These are phyloP conservation scores for Sicus ferrugineus DNA, from an alignment of 2,888 invertebrate genomes.

Conservation along the genomic window DNA sequence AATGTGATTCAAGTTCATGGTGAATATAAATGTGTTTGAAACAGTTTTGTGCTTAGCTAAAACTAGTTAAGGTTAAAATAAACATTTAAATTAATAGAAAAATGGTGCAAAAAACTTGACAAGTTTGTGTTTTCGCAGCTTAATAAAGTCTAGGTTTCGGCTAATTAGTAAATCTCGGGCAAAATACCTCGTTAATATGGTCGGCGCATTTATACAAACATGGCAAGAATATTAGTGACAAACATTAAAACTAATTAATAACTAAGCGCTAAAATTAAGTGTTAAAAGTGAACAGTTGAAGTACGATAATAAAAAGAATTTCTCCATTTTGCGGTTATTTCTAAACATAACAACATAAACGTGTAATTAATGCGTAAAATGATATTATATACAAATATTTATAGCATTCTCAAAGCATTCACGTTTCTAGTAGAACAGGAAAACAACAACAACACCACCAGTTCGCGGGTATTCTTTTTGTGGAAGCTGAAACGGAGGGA, in stretches of 20 bases:
- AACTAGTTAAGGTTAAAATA: no score
- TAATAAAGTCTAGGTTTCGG: neutral
- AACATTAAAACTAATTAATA: slow-evolving; percentile 14
- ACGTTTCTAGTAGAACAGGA: neutral
- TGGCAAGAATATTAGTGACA: slow-evolving; percentile 17
- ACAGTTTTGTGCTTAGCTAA: slow-evolving; percentile 18
- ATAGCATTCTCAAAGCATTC: neutral
- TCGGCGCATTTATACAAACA: neutral
- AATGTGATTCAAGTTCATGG: no score
- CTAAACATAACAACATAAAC: no score
- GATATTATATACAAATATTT: neutral
- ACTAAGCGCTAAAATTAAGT: slow-evolving; percentile 1
- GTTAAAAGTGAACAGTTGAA: neutral
- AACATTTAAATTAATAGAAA: no score
- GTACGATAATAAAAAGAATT: neutral
- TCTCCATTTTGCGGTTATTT: no score
- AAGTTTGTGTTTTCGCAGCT: slow-evolving; percentile 15
- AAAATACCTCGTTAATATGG: neutral
- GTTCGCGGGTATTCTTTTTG: no score
- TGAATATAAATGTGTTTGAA: neutral
- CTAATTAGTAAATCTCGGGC: neutral
- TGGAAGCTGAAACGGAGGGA: no score
- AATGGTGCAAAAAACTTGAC: slow-evolving; percentile 58
- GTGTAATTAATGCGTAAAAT: neutral
- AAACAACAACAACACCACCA: neutral